phyloP scores from a whole-genome alignment of 1,140 invertebrate genomes.

The Drosophila pseudoananassae region DNA sequence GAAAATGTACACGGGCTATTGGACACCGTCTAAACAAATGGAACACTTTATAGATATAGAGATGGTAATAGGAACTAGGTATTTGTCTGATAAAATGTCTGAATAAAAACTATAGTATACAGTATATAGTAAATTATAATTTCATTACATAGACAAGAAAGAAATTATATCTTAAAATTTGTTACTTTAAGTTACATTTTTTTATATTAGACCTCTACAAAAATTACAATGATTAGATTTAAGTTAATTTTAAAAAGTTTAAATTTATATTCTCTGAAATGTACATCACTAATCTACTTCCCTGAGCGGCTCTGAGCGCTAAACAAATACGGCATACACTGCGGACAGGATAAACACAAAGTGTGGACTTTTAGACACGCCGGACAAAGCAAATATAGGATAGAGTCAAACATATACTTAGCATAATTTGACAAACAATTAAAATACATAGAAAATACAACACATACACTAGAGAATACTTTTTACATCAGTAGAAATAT shows the following conservation, averaged over 20 bases:
- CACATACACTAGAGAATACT: neutral
- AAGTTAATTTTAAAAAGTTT: neutral
- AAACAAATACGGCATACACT: conserved; percentile 48
- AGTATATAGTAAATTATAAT: too few relatives aligned
- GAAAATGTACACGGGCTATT: conserved; percentile 74
- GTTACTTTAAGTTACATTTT: too few relatives aligned
- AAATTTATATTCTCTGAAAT: neutral
- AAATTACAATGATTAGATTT: neutral
- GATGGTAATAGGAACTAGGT: neutral
- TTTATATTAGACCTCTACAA: too few relatives aligned
- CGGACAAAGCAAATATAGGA: conserved; percentile 38
- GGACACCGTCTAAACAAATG: conserved; percentile 78
- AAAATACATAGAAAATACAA: conserved; percentile 3
- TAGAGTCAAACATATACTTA: conserved; percentile 45
- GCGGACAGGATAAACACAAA: conserved; percentile 26
- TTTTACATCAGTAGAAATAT: neutral
- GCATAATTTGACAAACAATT: conserved; percentile 74
- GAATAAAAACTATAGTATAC: too few relatives aligned
- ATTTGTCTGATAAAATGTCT: neutral
- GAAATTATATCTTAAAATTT: too few relatives aligned
- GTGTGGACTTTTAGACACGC: neutral
- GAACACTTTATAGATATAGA: conserved; percentile 13
- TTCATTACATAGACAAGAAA: too few relatives aligned
- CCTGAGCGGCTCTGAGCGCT: conserved; percentile 19
- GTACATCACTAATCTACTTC: neutral